phyloP scores from a whole-genome alignment of 2,113 vertebrate species.

The Cricetomys ansorgei region DNA sequence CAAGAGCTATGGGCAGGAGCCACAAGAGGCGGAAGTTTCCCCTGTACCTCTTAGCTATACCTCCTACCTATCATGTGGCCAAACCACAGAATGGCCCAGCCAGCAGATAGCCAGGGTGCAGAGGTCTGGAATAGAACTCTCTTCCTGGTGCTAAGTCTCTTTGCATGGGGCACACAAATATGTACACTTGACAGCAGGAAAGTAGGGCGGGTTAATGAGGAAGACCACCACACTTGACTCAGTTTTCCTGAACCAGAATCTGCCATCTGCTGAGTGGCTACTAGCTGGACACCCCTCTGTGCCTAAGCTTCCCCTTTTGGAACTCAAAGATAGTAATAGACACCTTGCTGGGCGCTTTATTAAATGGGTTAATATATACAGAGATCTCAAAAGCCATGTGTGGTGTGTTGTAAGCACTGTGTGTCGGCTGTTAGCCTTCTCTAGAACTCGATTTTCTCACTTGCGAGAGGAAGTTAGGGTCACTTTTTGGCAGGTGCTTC shows the following conservation, averaged over 20 bases:
- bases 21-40: accelerated
- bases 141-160: not conserved
- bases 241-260: not conserved
- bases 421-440: not conserved
- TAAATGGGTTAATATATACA: accelerated
- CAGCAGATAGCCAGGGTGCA: not conserved
- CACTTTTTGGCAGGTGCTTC: not conserved
- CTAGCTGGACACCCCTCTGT: not conserved
- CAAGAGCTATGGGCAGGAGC: not conserved
- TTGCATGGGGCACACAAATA: accelerated
- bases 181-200: not conserved
- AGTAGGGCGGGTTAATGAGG: not conserved
- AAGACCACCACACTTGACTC: not conserved
- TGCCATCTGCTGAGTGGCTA: accelerated
- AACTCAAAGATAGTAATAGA: not conserved
- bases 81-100: not conserved
- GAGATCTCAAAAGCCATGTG: not conserved
- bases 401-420: accelerated
- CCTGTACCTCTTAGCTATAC: accelerated
- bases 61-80: accelerated
- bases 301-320: not conserved
- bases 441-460: not conserved
- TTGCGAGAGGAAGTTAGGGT: not conserved
- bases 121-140: not conserved
- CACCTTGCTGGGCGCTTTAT: accelerated